These are phyloP conservation scores for Listronotus oregonensis DNA, from an alignment of 1,140 invertebrate genomes.

Conservation along the genomic window DNA sequence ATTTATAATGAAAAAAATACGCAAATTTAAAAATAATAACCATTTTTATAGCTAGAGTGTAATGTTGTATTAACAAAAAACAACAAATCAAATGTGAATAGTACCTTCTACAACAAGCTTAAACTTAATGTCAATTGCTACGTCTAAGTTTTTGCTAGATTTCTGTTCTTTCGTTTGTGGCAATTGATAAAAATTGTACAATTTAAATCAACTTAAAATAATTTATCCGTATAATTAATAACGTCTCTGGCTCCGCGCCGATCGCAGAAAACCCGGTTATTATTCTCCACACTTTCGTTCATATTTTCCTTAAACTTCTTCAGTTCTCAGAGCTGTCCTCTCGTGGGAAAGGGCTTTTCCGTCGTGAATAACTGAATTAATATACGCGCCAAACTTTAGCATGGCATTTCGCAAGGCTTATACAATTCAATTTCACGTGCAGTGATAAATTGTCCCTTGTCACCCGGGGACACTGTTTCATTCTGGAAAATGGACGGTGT, in stretches of 20 bases:
- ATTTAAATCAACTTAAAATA: too few relatives aligned
- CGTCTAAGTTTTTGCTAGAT: too few relatives aligned
- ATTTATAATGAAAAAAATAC: too few relatives aligned
- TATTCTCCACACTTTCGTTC: constrained; percentile 1
- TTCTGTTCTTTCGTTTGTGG: too few relatives aligned
- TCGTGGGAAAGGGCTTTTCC: constrained; percentile 13
- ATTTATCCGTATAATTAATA: too few relatives aligned
- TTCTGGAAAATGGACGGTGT: constrained; percentile 9
- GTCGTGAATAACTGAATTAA: constrained; percentile 34
- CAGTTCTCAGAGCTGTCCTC: neutral
- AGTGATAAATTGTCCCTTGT: constrained; percentile 34
- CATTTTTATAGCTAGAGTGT: too few relatives aligned
- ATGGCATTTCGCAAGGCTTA: constrained; percentile 30
- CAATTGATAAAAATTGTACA: too few relatives aligned
- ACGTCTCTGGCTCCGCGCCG: neutral
- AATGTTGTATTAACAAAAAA: too few relatives aligned
- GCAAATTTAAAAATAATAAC: too few relatives aligned
- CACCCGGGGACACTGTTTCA: constrained; percentile 31
- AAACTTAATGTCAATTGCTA: too few relatives aligned
- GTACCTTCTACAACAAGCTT: too few relatives aligned
- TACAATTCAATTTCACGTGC: constrained; percentile 34
- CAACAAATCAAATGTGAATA: too few relatives aligned
- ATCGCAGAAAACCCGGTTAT: neutral
- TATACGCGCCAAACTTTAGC: constrained; percentile 35
- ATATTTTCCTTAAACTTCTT: constrained; percentile 12